These are phyloP conservation scores for Atrichornis clamosus DNA, from an alignment of 2,113 vertebrate genomes.

Conservation along the genomic window DNA sequence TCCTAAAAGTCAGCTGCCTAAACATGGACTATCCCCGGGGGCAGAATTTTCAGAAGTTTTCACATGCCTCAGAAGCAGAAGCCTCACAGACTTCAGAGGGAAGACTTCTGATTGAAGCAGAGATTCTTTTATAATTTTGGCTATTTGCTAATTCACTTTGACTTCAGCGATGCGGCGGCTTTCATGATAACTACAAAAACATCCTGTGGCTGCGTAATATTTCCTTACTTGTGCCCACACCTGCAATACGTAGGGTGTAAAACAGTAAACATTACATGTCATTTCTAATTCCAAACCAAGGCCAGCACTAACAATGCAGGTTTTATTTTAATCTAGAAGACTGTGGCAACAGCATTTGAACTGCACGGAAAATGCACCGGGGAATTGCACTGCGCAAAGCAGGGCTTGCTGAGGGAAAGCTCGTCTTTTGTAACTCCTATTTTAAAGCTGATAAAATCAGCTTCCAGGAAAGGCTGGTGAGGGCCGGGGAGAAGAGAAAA, in stretches of 20 bases:
- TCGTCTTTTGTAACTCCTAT: not conserved
- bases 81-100: slow-evolving; percentile 33
- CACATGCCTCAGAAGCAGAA: slow-evolving; percentile 24
- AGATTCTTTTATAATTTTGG: not conserved
- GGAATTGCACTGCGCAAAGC: not conserved
- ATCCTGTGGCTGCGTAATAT: slow-evolving; percentile 16
- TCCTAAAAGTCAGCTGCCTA: slow-evolving; percentile 30
- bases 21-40: not conserved
- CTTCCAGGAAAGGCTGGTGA: slow-evolving; percentile 32
- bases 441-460: slow-evolving; percentile 20
- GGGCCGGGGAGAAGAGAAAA: slow-evolving; percentile 32
- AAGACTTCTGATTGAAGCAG: slow-evolving; percentile 1
- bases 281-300: slow-evolving; percentile 24
- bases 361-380: fast-evolving
- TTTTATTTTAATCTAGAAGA: slow-evolving; percentile 4
- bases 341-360: not conserved
- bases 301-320: not conserved
- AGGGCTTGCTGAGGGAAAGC: not conserved
- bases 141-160: not conserved
- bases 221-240: not conserved
- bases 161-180: not conserved
- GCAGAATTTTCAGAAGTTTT: slow-evolving; percentile 26
- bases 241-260: not conserved
- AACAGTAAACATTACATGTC: not conserved
- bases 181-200: slow-evolving; percentile 27